A percentile compares a stretch with the other conserved stretches of the same genome.
These are phyloP conservation scores for Actenoides hombroni DNA, from an alignment of 2,113 vertebrate genomes.

Conservation along the genomic window DNA sequence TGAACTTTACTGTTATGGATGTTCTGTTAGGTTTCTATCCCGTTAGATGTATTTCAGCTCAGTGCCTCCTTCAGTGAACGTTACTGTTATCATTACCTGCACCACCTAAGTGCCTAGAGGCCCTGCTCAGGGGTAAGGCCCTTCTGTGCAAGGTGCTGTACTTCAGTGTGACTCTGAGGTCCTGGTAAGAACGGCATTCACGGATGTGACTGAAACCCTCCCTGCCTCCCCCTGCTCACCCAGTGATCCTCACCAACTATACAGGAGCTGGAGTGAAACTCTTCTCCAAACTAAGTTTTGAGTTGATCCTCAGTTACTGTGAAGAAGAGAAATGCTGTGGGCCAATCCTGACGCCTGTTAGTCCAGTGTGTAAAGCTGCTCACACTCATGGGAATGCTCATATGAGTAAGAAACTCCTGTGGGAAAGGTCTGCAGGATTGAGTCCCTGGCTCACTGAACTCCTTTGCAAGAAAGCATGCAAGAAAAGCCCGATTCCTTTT, in stretches of 20 bases:
- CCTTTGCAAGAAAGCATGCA: background rate
- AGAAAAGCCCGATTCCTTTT: constrained; percentile 3
- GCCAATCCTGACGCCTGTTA: background rate
- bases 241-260: background rate
- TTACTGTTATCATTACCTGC: background rate
- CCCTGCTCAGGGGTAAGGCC: background rate
- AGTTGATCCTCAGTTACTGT: background rate
- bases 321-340: background rate
- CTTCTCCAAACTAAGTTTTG: background rate
- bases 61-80: background rate
- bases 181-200: background rate
- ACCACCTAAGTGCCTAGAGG: background rate
- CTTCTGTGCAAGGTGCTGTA: background rate
- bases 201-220: background rate
- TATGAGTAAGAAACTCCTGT: background rate
- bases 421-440: background rate
- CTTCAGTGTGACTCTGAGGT: background rate
- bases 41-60: background rate
- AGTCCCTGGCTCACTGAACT: background rate
- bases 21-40: background rate
- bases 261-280: background rate
- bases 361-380: constrained; percentile 19
- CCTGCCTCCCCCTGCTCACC: background rate
- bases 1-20: background rate
- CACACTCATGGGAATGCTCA: constrained; percentile 37